Conservation (phyloP, 2,797 vertebrate species). For the Syndactyla subalaris region DNA sequence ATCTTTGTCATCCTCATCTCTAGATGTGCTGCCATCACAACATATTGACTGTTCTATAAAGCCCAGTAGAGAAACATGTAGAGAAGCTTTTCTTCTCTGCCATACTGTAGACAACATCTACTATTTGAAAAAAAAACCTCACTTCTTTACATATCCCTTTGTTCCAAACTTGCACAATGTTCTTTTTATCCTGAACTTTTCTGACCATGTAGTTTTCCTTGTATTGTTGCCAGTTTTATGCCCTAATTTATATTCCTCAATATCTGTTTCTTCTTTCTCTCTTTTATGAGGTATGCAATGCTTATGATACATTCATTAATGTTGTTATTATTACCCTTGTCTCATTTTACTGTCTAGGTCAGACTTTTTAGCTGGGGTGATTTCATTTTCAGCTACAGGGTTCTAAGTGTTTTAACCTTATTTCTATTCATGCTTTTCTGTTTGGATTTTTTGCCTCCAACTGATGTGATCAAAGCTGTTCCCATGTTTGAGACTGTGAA, state of each 20-base stretch:
- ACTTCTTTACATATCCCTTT: background rate
- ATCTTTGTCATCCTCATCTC: background rate
- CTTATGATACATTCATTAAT: background rate
- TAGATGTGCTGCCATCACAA: background rate
- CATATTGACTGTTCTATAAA: background rate
- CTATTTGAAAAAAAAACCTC: rapidly evolving
- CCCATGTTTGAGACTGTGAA: background rate
- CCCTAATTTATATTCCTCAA: background rate
- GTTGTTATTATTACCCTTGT: background rate
- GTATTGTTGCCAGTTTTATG: background rate
- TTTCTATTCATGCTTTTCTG: background rate
- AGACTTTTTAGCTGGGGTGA: background rate
- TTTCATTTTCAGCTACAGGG: background rate
- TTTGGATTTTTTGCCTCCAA: background rate
- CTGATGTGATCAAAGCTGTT: background rate
- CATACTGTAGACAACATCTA: background rate
- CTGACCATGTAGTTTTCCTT: background rate
- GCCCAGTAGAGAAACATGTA: background rate
- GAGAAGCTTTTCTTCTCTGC: background rate
- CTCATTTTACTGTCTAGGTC: background rate
- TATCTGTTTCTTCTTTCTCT: background rate
- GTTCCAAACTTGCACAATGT: background rate
- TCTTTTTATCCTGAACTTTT: background rate
- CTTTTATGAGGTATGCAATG: background rate
- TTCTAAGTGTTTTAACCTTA: background rate